Conservation (phyloP, 2,113 vertebrate genomes). For the Argyrosomus japonicus region DNA sequence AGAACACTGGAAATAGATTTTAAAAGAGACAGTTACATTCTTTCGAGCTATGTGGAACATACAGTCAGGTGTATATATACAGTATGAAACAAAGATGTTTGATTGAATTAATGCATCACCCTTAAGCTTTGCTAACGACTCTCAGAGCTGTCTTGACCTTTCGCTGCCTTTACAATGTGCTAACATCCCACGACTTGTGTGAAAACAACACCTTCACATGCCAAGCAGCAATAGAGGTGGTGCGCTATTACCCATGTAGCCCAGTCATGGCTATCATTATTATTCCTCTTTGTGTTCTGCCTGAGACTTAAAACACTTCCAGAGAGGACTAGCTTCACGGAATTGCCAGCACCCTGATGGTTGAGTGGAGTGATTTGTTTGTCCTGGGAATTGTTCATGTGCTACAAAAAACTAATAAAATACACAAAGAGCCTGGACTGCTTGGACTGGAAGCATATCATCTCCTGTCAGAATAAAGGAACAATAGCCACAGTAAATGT, state of each 20-base stretch:
- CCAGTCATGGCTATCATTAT: slow-evolving; percentile 79
- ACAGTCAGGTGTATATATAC: background rate
- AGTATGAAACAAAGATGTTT: slow-evolving; percentile 15
- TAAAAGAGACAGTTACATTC: background rate
- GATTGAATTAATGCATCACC: slow-evolving; percentile 63
- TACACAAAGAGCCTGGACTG: slow-evolving; percentile 27
- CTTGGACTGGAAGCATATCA: slow-evolving; percentile 35
- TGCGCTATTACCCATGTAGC: slow-evolving; percentile 78
- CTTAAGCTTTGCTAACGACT: slow-evolving; percentile 55
- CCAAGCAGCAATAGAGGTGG: slow-evolving; percentile 64
- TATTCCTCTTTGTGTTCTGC: slow-evolving; percentile 74
- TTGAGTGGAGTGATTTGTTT: slow-evolving; percentile 67
- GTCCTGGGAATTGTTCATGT: slow-evolving; percentile 43
- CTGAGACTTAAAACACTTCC: slow-evolving; percentile 74
- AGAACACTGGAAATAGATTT: background rate
- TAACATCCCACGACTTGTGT: slow-evolving; percentile 64
- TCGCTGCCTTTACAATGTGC: slow-evolving; percentile 68
- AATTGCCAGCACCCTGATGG: slow-evolving; percentile 44
- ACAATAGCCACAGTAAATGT: slow-evolving; percentile 56
- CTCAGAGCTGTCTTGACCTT: slow-evolving; percentile 64
- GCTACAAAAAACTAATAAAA: slow-evolving; percentile 55
- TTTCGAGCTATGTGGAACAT: background rate
- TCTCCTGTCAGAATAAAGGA: slow-evolving; percentile 55
- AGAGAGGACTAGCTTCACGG: slow-evolving; percentile 41
- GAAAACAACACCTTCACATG: slow-evolving; percentile 75